Evolutionary conservation across 2,888 invertebrate genomes (phyloP).

Genomic region (Apodemia duryi): DNA sequence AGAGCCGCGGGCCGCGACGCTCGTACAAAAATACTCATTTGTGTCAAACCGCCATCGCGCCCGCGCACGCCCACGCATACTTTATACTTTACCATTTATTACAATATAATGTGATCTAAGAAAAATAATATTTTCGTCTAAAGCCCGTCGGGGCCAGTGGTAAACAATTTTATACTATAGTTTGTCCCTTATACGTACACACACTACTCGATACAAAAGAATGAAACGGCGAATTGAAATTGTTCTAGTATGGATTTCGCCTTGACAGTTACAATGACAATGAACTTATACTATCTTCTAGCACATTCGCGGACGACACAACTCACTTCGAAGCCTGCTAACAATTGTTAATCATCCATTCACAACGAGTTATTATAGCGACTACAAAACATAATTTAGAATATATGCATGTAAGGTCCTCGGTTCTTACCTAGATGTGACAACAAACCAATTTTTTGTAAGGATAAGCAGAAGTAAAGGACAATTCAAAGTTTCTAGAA

Average conservation of each 20-base stretch:
- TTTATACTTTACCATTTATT: conserved; percentile 70
- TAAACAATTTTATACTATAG: conserved; percentile 76
- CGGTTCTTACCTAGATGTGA: neutral
- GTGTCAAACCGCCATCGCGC: conserved; percentile 37
- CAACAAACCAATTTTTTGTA: conserved; percentile 13
- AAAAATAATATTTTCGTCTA: conserved; percentile 79
- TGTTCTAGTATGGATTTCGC: conserved; percentile 13
- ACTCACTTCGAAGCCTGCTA: conserved; percentile 32
- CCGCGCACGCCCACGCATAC: conserved; percentile 43
- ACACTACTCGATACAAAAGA: conserved; percentile 56
- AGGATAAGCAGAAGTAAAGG: neutral
- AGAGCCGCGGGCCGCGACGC: conserved; percentile 42
- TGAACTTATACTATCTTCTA: conserved; percentile 26
- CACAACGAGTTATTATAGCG: conserved; percentile 33
- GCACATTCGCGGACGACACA: conserved; percentile 26
- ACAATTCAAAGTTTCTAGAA: neutral
- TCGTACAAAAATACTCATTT: conserved; percentile 72
- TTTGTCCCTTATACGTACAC: conserved; percentile 64
- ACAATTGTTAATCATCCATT: conserved; percentile 20
- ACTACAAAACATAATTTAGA: conserved; percentile 71
- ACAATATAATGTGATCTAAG: conserved; percentile 79
- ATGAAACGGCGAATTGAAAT: conserved; percentile 34
- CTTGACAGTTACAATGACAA: conserved; percentile 20
- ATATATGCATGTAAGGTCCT: conserved; percentile 37
- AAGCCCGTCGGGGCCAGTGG: conserved; percentile 62